phyloP scores from a whole-genome alignment of 2,797 vertebrate genomes.

The Fratercula arctica region DNA sequence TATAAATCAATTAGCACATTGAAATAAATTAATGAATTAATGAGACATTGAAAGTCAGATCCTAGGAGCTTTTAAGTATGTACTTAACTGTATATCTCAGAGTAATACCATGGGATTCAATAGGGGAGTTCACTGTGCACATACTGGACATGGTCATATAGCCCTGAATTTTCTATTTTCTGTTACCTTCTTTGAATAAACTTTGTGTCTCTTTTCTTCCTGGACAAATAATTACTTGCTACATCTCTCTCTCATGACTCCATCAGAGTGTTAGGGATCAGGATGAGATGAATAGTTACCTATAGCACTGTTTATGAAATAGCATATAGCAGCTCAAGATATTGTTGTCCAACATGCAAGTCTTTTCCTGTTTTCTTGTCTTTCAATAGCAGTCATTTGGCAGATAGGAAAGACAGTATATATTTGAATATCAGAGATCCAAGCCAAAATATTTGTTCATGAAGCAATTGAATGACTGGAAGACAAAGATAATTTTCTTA shows the following conservation, averaged over 20 bases:
- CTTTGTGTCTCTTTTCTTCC: conserved; percentile 16
- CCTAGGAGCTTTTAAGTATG: neutral
- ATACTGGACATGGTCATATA: neutral
- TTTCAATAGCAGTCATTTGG: conserved; percentile 34
- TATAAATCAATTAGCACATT: neutral
- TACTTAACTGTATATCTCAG: neutral
- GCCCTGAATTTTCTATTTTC: conserved; percentile 39
- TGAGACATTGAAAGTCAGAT: neutral
- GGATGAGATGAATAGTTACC: conserved; percentile 43
- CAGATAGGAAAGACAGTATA: conserved; percentile 37
- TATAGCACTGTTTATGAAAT: conserved; percentile 57
- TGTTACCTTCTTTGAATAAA: conserved; percentile 43
- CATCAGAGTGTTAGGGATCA: conserved; percentile 14
- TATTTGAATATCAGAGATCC: conserved; percentile 61
- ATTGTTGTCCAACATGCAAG: conserved; percentile 24
- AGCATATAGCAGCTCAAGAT: conserved; percentile 38
- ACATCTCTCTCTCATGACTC: conserved; percentile 32
- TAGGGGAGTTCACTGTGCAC: accelerated
- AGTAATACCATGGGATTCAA: neutral
- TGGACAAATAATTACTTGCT: conserved; percentile 22
- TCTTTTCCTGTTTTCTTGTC: conserved; percentile 35
- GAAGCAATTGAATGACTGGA: conserved; percentile 69
- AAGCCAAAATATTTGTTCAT: conserved; percentile 69
- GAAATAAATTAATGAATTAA: neutral
- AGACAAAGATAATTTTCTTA: conserved; percentile 33